Percentiles rank a stretch among this genome's conserved stretches.
phyloP scores from a whole-genome alignment of 92 coral and sea anemone species.

The Isaurus tuberculatus region DNA sequence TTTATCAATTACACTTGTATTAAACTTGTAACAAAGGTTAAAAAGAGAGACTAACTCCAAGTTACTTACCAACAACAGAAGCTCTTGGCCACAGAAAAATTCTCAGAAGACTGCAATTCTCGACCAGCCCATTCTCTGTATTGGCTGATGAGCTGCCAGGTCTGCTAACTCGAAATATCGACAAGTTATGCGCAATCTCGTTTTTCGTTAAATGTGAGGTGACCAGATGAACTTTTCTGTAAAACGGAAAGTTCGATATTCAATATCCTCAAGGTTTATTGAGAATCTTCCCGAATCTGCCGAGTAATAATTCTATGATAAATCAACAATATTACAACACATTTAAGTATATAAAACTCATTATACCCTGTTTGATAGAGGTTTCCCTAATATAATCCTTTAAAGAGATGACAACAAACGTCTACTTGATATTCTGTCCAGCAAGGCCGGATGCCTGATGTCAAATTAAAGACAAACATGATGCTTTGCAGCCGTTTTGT shows the following conservation, averaged over 20 bases:
- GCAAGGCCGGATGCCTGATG: too few species aligned
- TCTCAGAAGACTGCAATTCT: conserved; percentile 41
- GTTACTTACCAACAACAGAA: conserved; percentile 75
- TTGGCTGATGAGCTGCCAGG: conserved; percentile 7
- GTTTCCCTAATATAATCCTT: too few species aligned
- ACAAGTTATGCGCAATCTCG: conserved; percentile 93
- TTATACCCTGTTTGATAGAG: too few species aligned
- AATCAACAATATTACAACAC: too few species aligned
- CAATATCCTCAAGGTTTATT: not conserved
- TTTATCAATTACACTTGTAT: too few species aligned
- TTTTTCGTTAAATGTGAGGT: conserved; percentile 79
- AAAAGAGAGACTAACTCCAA: not conserved
- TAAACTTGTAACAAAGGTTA: not conserved
- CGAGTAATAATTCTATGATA: not conserved
- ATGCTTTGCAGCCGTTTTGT: too few species aligned
- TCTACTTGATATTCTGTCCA: too few species aligned
- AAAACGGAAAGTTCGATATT: too few species aligned
- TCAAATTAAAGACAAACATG: too few species aligned
- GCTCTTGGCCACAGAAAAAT: conserved; percentile 91
- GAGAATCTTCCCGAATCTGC: not conserved
- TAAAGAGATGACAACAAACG: too few species aligned
- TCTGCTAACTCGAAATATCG: conserved; percentile 74
- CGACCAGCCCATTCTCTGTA: conserved; percentile 30
- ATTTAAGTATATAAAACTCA: too few species aligned
- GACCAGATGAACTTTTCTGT: conserved; percentile 75